phyloP scores from a whole-genome alignment of 2,888 invertebrate species.

The Oasisia sp. region DNA sequence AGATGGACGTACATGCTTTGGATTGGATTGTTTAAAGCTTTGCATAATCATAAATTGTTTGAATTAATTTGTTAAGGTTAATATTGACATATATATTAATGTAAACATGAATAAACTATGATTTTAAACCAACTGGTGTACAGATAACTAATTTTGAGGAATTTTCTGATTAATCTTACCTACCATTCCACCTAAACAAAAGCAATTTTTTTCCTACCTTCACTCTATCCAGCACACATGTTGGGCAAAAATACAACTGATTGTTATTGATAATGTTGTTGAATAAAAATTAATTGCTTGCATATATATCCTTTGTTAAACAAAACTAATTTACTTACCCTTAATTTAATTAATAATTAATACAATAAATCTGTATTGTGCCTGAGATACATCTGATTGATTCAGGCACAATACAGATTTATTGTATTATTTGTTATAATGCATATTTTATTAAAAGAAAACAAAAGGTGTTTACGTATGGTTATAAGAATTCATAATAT shows the following conservation, averaged over 20 bases:
- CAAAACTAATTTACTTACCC: background rate
- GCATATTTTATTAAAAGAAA: too few relatives aligned
- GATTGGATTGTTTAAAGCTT: background rate
- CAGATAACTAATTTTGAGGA: background rate
- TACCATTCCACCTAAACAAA: background rate
- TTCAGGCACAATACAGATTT: too few relatives aligned
- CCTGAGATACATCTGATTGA: too few relatives aligned
- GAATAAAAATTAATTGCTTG: too few relatives aligned
- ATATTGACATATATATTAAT: background rate
- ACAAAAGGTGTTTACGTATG: too few relatives aligned
- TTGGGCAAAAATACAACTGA: background rate
- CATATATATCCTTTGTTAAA: background rate
- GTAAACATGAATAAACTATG: background rate
- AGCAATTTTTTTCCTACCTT: background rate
- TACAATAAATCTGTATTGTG: too few relatives aligned
- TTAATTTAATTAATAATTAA: too few relatives aligned
- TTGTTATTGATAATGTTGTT: background rate
- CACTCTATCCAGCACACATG: background rate
- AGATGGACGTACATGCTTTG: background rate
- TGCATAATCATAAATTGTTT: background rate
- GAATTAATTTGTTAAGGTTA: background rate
- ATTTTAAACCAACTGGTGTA: background rate
- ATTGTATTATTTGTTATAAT: too few relatives aligned
- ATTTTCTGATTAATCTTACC: background rate
- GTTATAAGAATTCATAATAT: too few relatives aligned